A percentile compares a stretch with the other conserved stretches of the same genome.
Conservation (phyloP, 2,888 invertebrate species). For the Poecilus cupreus region DNA sequence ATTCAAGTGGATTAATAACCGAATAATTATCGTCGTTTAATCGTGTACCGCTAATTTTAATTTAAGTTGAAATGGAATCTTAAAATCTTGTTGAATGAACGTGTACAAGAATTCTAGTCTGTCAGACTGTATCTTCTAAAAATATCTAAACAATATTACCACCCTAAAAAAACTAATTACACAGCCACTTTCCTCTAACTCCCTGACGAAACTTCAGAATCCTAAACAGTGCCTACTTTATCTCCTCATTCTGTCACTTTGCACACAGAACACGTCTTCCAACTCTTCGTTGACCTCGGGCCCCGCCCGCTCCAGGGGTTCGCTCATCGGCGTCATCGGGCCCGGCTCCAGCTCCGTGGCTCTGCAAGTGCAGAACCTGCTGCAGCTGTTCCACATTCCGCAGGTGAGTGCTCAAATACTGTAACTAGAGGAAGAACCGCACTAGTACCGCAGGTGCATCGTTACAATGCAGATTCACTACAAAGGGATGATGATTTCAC, state of each 20-base stretch:
- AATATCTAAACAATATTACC: not conserved
- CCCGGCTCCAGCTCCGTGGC: constrained; percentile 85
- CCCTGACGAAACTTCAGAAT: not conserved
- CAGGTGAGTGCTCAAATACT: constrained; percentile 63
- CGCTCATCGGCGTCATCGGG: constrained; percentile 82
- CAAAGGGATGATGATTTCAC: too few species aligned
- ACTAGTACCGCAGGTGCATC: not conserved
- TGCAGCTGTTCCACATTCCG: constrained; percentile 80
- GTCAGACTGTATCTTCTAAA: not conserved
- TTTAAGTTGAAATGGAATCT: too few species aligned
- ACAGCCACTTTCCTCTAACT: not conserved
- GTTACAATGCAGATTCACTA: not conserved
- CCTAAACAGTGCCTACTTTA: too few species aligned
- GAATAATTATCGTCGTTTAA: too few species aligned
- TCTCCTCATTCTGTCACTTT: too few species aligned
- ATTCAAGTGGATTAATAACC: too few species aligned
- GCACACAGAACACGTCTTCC: constrained; percentile 38
- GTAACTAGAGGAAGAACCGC: too few species aligned
- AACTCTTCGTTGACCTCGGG: constrained; percentile 5
- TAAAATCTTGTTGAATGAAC: too few species aligned
- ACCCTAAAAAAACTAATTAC: constrained; percentile 1
- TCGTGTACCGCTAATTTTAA: too few species aligned
- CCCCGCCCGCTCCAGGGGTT: constrained; percentile 66
- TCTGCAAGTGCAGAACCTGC: constrained; percentile 83
- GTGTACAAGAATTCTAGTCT: too few species aligned